A percentile compares a stretch with the other conserved stretches of the same genome.
phyloP scores from a whole-genome alignment of 1,140 invertebrate genomes.

The Plectrocnemia conspersa region DNA sequence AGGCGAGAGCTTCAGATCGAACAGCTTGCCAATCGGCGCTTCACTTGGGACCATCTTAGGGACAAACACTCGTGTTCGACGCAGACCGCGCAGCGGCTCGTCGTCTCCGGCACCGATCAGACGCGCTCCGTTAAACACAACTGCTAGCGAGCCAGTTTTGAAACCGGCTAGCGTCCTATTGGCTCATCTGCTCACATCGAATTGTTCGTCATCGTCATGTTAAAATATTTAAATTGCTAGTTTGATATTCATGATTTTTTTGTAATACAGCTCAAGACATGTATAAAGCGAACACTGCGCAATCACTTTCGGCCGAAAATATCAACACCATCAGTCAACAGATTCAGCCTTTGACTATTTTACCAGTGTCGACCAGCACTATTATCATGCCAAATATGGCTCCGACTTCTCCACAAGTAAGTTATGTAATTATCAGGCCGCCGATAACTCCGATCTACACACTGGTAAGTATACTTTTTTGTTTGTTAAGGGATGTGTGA shows the following conservation, averaged over 20 bases:
- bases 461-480: no score
- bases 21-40: slow-evolving; percentile 55
- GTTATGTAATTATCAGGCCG: no score
- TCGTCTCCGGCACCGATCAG: slow-evolving; percentile 36
- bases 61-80: not conserved
- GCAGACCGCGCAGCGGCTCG: slow-evolving; percentile 24
- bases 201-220: slow-evolving; percentile 13
- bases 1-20: slow-evolving; percentile 53
- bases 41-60: slow-evolving; percentile 29
- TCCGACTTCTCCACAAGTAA: slow-evolving; percentile 28
- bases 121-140: slow-evolving; percentile 45
- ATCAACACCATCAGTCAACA: not conserved
- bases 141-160: slow-evolving; percentile 48
- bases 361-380: slow-evolving; percentile 42
- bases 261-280: slow-evolving; percentile 48
- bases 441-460: no score
- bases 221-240: not conserved
- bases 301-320: slow-evolving; percentile 30
- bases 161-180: slow-evolving; percentile 49
- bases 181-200: slow-evolving; percentile 45
- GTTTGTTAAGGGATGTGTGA: no score
- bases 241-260: slow-evolving; percentile 16
- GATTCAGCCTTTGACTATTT: slow-evolving; percentile 39
- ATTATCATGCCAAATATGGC: slow-evolving; percentile 45
- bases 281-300: slow-evolving; percentile 45